These are phyloP conservation scores for Cirrhinus molitorella DNA, from an alignment of 2,797 vertebrate species.

Conservation along the genomic window DNA sequence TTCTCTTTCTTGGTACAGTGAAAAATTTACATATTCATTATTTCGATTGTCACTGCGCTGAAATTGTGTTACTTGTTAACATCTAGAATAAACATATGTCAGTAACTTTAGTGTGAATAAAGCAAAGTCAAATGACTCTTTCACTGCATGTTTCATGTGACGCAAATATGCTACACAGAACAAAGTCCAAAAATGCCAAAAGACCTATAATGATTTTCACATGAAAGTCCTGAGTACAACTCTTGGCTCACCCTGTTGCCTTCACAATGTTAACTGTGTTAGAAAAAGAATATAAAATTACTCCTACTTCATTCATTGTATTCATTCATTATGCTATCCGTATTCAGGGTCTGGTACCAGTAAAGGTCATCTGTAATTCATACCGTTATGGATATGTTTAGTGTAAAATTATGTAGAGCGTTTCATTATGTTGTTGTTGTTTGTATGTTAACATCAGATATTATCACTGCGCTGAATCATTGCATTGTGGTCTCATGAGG, in stretches of 20 bases:
- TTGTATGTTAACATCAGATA: neutral
- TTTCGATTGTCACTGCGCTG: neutral
- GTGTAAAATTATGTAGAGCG: neutral
- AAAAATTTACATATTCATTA: constrained; percentile 44
- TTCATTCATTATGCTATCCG: neutral
- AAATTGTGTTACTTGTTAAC: neutral
- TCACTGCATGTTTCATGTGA: neutral
- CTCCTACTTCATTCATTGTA: neutral
- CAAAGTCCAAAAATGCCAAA: constrained; percentile 15
- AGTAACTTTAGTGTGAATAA: neutral
- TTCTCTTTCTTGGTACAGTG: constrained; percentile 61
- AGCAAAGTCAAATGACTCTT: neutral
- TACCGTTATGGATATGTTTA: neutral
- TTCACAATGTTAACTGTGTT: neutral
- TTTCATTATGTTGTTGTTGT: neutral
- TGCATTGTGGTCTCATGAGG: neutral
- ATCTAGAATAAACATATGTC: constrained; percentile 1
- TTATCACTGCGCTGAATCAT: too few species aligned
- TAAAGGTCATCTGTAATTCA: constrained; percentile 5
- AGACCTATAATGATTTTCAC: constrained; percentile 8
- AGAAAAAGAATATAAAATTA: neutral
- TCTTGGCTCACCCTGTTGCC: neutral
- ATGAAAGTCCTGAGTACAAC: neutral
- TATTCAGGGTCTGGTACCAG: neutral
- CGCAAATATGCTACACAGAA: neutral